These are phyloP conservation scores for Meiosimyza platycephala DNA, from an alignment of 2,888 invertebrate genomes.

Conservation along the genomic window DNA sequence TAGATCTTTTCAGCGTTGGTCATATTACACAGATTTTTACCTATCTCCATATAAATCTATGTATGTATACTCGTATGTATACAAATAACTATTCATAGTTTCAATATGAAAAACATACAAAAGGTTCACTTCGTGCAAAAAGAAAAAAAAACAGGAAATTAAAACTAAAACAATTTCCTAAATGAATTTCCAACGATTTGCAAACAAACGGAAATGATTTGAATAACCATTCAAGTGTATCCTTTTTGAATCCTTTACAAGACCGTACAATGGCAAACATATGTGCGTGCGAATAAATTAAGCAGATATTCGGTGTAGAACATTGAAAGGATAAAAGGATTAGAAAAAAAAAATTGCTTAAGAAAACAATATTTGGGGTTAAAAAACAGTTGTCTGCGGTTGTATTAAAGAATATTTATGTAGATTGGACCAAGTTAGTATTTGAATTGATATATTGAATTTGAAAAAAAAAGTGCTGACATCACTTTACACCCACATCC, in stretches of 20 bases:
- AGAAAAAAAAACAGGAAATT: too few species aligned
- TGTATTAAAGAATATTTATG: constrained; percentile 2
- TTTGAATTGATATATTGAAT: too few species aligned
- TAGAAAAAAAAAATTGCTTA: constrained; percentile 5
- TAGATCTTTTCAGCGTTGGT: too few species aligned
- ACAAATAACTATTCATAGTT: too few species aligned
- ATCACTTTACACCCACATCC: too few species aligned
- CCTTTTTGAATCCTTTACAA: constrained; percentile 14
- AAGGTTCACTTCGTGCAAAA: neutral
- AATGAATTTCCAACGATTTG: constrained; percentile 26
- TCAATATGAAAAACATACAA: too few species aligned
- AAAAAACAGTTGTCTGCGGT: constrained; percentile 34
- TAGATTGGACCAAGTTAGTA: neutral
- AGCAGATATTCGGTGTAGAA: constrained; percentile 9
- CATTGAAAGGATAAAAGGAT: neutral
- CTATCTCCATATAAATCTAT: too few species aligned
- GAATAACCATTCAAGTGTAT: constrained; percentile 24
- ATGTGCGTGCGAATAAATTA: constrained; percentile 30
- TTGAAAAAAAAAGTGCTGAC: too few species aligned
- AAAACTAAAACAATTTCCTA: constrained; percentile 23
- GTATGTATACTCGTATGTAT: too few species aligned
- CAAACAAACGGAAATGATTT: constrained; percentile 1
- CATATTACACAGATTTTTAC: too few species aligned
- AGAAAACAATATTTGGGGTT: constrained; percentile 15
- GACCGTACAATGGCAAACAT: constrained; percentile 8